Percentiles rank a stretch among this genome's conserved stretches.
Evolutionary conservation across 2,888 invertebrate genomes (phyloP).

Genomic region (Chrysolina oricalcia): DNA sequence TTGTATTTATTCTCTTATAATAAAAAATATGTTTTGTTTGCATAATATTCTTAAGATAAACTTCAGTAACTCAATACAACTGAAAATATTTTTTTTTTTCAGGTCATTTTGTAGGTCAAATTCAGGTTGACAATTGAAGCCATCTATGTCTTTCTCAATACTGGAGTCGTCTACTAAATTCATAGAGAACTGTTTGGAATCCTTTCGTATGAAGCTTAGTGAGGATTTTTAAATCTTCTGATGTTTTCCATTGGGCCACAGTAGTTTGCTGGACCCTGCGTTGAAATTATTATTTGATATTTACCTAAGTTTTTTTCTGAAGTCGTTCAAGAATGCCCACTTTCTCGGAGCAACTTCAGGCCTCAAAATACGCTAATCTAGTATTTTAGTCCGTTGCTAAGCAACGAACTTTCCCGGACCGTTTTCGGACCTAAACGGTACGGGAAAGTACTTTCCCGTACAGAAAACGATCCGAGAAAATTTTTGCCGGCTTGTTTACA

Average conservation of each 20-base stretch:
- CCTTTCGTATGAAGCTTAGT: conserved; percentile 35
- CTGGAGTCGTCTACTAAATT: conserved; percentile 27
- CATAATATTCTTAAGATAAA: neutral
- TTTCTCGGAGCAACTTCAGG: too few relatives aligned
- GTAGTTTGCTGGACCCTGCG: conserved; percentile 3
- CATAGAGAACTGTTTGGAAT: conserved; percentile 32
- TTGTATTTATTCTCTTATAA: neutral
- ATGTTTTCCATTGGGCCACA: conserved; percentile 29
- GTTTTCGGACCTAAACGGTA: too few relatives aligned
- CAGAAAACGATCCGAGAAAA: too few relatives aligned
- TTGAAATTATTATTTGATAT: conserved; percentile 7
- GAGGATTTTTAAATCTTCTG: conserved; percentile 17
- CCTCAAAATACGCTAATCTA: too few relatives aligned
- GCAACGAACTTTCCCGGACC: too few relatives aligned
- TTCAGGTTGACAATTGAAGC: conserved; percentile 31
- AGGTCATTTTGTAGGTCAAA: conserved; percentile 25
- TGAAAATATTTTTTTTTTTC: neutral
- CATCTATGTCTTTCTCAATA: conserved; percentile 35
- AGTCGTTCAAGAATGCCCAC: too few relatives aligned
- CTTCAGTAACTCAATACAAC: neutral
- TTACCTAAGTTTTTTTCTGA: conserved; percentile 26
- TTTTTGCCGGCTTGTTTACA: too few relatives aligned
- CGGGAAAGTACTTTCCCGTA: too few relatives aligned
- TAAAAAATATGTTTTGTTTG: neutral
- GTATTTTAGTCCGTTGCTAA: too few relatives aligned